Evolutionary conservation across 2,888 invertebrate species (phyloP).

Genomic region (Eumacrocentrus americanus): DNA sequence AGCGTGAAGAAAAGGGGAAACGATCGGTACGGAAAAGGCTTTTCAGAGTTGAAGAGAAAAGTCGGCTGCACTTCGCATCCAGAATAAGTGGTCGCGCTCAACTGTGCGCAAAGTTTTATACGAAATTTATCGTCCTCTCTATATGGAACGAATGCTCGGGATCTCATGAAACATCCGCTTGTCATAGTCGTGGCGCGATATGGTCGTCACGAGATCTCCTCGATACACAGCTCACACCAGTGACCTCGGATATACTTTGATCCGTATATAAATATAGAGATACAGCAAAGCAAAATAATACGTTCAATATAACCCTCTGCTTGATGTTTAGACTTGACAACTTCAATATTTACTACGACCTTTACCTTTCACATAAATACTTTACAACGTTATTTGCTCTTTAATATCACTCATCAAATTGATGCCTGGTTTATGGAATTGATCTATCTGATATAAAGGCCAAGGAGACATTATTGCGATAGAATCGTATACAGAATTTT

Average conservation of each 20-base stretch:
- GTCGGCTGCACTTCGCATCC: slow-evolving; percentile 28
- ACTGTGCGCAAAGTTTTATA: slow-evolving; percentile 35
- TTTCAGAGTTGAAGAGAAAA: slow-evolving; percentile 14
- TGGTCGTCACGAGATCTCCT: not conserved
- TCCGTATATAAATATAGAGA: too few species aligned
- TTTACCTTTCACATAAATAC: not conserved
- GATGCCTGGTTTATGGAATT: not conserved
- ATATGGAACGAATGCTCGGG: slow-evolving; percentile 22
- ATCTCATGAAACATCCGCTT: slow-evolving; percentile 26
- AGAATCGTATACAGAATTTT: too few species aligned
- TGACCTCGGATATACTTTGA: too few species aligned
- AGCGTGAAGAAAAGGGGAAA: slow-evolving; percentile 25
- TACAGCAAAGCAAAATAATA: not conserved
- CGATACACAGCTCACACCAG: not conserved
- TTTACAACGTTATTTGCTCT: not conserved
- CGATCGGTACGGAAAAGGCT: slow-evolving; percentile 9
- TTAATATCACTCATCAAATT: not conserved
- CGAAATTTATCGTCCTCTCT: slow-evolving; percentile 33
- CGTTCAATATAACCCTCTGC: not conserved
- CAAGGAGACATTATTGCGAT: not conserved
- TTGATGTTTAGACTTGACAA: not conserved
- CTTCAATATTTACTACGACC: not conserved
- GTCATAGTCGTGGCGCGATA: slow-evolving; percentile 28
- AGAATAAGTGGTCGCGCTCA: slow-evolving; percentile 35
- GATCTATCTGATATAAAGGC: not conserved